These are phyloP conservation scores for Orthonychiurus folsomi DNA, from an alignment of 2,888 invertebrate species.

Conservation along the genomic window DNA sequence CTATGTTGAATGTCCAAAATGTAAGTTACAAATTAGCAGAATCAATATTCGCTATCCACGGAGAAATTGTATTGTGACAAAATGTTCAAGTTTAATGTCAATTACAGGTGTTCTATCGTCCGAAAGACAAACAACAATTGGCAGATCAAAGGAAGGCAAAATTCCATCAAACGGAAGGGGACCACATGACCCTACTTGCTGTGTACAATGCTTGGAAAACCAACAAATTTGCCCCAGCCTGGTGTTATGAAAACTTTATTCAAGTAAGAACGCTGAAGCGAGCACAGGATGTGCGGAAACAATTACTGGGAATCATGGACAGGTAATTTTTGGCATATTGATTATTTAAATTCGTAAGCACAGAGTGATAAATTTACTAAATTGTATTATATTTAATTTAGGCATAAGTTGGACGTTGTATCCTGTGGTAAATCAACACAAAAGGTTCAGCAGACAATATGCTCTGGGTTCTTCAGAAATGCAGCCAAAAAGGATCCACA, in stretches of 20 bases:
- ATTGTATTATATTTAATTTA: constrained; percentile 44
- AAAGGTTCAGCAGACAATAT: constrained; percentile 43
- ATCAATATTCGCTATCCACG: too few relatives aligned
- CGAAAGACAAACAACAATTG: constrained; percentile 88
- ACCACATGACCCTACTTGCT: constrained; percentile 12
- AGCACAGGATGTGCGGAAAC: constrained; percentile 9
- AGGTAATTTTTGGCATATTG: too few relatives aligned
- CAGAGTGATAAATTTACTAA: too few relatives aligned
- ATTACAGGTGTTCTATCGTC: constrained; percentile 92
- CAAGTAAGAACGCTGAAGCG: constrained; percentile 10
- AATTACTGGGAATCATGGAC: constrained; percentile 90
- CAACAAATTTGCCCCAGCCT: neutral
- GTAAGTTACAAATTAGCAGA: too few relatives aligned
- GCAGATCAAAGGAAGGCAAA: constrained; percentile 95
- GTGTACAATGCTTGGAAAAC: constrained; percentile 10
- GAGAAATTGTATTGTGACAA: too few relatives aligned
- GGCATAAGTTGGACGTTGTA: neutral
- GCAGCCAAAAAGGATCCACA: constrained; percentile 61
- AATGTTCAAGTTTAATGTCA: too few relatives aligned
- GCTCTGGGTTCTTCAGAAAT: constrained; percentile 14
- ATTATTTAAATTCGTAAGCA: too few relatives aligned
- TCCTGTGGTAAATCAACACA: neutral
- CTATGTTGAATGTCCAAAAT: constrained; percentile 98
- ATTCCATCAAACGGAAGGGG: constrained; percentile 13
- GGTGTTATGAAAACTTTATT: constrained; percentile 12